A percentile compares a stretch with the other conserved stretches of the same genome.
Conservation (phyloP, 2,888 invertebrate genomes). For the Osedax frankpressi region DNA sequence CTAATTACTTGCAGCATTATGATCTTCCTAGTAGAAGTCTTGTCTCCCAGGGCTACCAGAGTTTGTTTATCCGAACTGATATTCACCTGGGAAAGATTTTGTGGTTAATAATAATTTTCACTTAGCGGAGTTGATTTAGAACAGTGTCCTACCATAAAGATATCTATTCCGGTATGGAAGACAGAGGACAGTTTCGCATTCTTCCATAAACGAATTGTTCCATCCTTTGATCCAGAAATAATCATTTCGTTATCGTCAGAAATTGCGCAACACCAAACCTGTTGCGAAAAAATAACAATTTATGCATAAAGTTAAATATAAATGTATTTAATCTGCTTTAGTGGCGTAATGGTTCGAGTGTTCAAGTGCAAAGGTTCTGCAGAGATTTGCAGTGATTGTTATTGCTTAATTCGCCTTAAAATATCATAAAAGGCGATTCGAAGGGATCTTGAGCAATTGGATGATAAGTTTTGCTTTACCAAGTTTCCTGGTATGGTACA, state of each 20-base stretch:
- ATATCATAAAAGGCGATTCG: no score
- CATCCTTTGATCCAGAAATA: slow-evolving; percentile 44
- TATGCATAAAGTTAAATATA: no score
- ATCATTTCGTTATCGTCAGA: slow-evolving; percentile 44
- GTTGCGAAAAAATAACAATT: slow-evolving; percentile 14
- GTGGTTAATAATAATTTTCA: not conserved
- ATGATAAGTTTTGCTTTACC: no score
- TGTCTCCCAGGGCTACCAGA: slow-evolving; percentile 46
- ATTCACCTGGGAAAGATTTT: slow-evolving; percentile 30
- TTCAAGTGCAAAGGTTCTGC: no score
- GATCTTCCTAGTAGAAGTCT: slow-evolving; percentile 42
- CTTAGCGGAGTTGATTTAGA: not conserved
- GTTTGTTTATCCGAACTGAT: slow-evolving; percentile 45
- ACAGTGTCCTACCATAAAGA: slow-evolving; percentile 33
- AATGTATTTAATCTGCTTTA: no score
- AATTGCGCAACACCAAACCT: slow-evolving; percentile 44
- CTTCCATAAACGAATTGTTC: slow-evolving; percentile 44
- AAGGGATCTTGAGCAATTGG: no score
- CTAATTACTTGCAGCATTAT: slow-evolving; percentile 44
- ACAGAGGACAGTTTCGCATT: slow-evolving; percentile 38
- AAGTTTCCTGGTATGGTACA: no score
- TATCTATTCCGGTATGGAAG: slow-evolving; percentile 43
- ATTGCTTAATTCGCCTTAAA: no score
- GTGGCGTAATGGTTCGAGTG: no score
- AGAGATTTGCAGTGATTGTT: no score